These are phyloP conservation scores for Maniola jurtina DNA, from an alignment of 1,140 invertebrate species.

Conservation along the genomic window DNA sequence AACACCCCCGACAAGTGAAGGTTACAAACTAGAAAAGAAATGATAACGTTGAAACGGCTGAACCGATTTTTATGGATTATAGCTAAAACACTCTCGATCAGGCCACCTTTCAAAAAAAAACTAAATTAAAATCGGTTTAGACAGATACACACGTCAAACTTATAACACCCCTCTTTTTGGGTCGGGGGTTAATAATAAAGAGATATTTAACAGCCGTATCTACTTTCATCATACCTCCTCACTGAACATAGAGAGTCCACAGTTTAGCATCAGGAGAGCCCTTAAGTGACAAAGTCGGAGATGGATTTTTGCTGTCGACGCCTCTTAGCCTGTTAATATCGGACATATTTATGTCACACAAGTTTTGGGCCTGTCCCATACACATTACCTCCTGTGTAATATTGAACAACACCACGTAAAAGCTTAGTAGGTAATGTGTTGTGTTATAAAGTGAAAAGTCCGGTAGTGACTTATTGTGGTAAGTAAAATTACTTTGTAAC, in stretches of 20 bases:
- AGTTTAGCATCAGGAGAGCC: constrained; percentile 52
- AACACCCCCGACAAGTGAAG: too few relatives aligned
- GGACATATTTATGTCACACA: constrained; percentile 58
- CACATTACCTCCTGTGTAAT: constrained; percentile 20
- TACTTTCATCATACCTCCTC: constrained; percentile 26
- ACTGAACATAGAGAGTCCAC: constrained; percentile 38
- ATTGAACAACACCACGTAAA: constrained; percentile 24
- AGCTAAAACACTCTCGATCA: too few relatives aligned
- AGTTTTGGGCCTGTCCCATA: constrained; percentile 35
- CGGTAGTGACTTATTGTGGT: background rate
- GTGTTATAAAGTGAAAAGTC: constrained; percentile 2
- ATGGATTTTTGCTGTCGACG: constrained; percentile 75
- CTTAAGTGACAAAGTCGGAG: constrained; percentile 70
- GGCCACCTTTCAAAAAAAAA: too few relatives aligned
- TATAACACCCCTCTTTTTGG: too few relatives aligned
- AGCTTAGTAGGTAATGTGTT: constrained; percentile 19
- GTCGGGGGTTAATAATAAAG: too few relatives aligned
- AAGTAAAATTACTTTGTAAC: background rate
- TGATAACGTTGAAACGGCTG: too few relatives aligned
- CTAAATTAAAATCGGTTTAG: too few relatives aligned
- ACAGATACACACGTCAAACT: too few relatives aligned
- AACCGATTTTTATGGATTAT: too few relatives aligned
- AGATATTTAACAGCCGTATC: constrained; percentile 27
- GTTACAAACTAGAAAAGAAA: too few relatives aligned
- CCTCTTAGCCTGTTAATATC: constrained; percentile 54